Base-by-base conservation (phyloP, 1,140 invertebrate genomes). In the Reticulitermes speratus region DNA sequence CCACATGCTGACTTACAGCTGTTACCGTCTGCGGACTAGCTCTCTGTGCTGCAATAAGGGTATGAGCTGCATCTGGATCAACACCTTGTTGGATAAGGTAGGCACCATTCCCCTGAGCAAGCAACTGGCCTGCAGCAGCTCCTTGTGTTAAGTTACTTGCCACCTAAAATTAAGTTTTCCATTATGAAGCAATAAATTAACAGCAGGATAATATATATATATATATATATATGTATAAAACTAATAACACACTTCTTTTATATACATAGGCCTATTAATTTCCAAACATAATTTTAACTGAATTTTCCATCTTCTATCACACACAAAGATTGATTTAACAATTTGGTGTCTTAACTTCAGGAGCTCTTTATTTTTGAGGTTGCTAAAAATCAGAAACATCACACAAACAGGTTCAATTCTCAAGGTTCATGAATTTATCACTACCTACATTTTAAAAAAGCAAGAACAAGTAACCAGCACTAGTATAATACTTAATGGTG, bases 11-110 rank as follows among this genome's bases (percentile, higher is more conserved):
- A 83, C 87, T 87, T 75, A 87, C 87, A 82, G 87, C 92, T 86
- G 91, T 93, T 89, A 95, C 95, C 82, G 95, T 96, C 88, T 96
- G 96, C 30, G 96, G 96, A 89, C 96, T 96, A 3, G 94, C 92
- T 83, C 95, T 92, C 52, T 94, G 94, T 52, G 94, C 93, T 30
- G 93, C 92, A 87, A 95, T 92, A 55, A 92, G 90, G 16, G 90
- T 88, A 82, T 92, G 90, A 9, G 92, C 92, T 83, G 91, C 91
- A 69, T 92, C 91, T 23, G 91, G 90, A 87, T 93, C 93, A 88
- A 96, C 94, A 88, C 93, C 92, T 89, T 93, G 94, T 90, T 94
- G 95, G 87, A 95, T 95, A 87, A 94, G 91, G 89, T 94, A 94
- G 12, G 94, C 94, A 87, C 94, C 91, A 44, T 90, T 90, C 55